These are phyloP conservation scores for Pteria penguin DNA, from an alignment of 2,888 invertebrate species.

Conservation along the genomic window DNA sequence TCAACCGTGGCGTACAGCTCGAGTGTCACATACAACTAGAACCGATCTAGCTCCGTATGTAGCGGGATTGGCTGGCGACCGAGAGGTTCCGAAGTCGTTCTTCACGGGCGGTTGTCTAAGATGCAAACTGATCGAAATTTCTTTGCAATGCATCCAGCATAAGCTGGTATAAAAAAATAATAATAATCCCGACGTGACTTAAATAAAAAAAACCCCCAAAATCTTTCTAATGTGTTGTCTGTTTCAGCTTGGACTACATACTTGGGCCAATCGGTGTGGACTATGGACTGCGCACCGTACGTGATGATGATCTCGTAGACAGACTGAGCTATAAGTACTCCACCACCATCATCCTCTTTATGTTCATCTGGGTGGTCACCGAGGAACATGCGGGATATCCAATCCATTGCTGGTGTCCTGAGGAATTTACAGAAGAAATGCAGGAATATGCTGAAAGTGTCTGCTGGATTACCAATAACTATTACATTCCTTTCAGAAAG, in stretches of 20 bases:
- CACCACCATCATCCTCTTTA: conserved; percentile 27
- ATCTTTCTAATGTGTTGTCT: too few relatives aligned
- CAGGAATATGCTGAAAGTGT: conserved; percentile 31
- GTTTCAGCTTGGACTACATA: conserved; percentile 36
- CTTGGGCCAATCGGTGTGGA: conserved; percentile 39
- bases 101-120: too few relatives aligned
- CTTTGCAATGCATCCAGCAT: too few relatives aligned
- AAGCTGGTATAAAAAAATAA: too few relatives aligned
- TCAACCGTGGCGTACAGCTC: too few relatives aligned
- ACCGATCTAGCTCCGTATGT: too few relatives aligned
- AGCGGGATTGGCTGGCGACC: too few relatives aligned
- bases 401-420: conserved; percentile 61
- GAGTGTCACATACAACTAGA: too few relatives aligned
- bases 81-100: too few relatives aligned
- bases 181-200: too few relatives aligned
- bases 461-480: conserved; percentile 68
- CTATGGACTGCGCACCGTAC: conserved; percentile 18
- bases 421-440: conserved; percentile 46
- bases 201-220: too few relatives aligned
- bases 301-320: conserved; percentile 38
- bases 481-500: conserved; percentile 63
- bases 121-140: too few relatives aligned
- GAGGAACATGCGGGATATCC: conserved; percentile 53
- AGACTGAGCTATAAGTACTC: conserved; percentile 42
- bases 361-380: conserved; percentile 17